phyloP scores from a whole-genome alignment of 2,888 invertebrate genomes.

The Drosophila kuntzei region DNA sequence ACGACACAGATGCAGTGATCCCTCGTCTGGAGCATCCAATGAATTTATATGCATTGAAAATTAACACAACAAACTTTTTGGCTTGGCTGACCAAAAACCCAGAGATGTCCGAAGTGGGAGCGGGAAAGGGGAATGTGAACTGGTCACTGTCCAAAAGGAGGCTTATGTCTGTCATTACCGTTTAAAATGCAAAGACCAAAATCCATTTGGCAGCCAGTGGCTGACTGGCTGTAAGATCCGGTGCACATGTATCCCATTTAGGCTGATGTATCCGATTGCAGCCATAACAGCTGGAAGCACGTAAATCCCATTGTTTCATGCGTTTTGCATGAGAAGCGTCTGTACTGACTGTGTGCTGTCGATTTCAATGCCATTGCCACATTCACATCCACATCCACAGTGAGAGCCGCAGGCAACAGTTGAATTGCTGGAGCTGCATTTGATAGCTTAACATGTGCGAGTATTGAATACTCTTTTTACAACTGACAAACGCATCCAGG shows the following conservation, averaged over 20 bases:
- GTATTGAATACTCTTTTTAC: constrained; percentile 48
- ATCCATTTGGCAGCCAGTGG: constrained; percentile 59
- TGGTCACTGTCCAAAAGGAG: constrained; percentile 23
- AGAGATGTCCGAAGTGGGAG: background rate
- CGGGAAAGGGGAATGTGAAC: background rate
- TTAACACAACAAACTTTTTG: constrained; percentile 77
- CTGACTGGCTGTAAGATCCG: constrained; percentile 16
- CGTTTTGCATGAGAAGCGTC: constrained; percentile 70
- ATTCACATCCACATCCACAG: constrained; percentile 2
- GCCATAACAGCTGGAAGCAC: constrained; percentile 73
- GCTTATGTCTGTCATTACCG: constrained; percentile 72
- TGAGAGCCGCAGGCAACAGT: constrained; percentile 36
- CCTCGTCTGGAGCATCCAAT: constrained; percentile 51
- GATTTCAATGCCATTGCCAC: constrained; percentile 64
- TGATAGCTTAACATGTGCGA: constrained; percentile 47
- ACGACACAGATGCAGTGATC: constrained; percentile 33
- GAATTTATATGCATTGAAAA: constrained; percentile 74
- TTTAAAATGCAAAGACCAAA: constrained; percentile 59
- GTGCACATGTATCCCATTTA: constrained; percentile 56
- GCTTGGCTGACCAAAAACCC: constrained; percentile 56
- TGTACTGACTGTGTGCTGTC: constrained; percentile 55
- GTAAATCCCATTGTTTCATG: constrained; percentile 74
- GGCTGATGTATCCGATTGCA: constrained; percentile 75
- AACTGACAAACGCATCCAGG: constrained; percentile 63
- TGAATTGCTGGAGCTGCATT: constrained; percentile 37